phyloP scores from a whole-genome alignment of 2,888 invertebrate species.

The Eubasilissa splendida region DNA sequence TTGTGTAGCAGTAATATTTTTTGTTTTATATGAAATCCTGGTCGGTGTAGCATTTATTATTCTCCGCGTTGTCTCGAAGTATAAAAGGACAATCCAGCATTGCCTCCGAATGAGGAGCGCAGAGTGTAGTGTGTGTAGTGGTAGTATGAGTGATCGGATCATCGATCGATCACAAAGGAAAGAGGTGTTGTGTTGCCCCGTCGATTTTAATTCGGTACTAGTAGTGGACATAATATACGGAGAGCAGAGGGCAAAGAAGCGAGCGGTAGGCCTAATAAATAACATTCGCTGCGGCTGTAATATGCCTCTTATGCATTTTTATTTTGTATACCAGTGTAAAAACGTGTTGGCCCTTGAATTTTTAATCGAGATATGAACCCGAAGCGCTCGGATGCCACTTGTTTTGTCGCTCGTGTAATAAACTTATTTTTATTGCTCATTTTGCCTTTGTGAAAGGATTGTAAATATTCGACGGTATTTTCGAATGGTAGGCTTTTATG shows the following conservation, averaged over 20 bases:
- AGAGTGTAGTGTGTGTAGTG: too few relatives aligned
- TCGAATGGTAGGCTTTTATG: slow-evolving; percentile 36
- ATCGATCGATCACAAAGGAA: slow-evolving; percentile 22
- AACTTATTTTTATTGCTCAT: slow-evolving; percentile 42
- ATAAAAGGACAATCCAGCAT: too few relatives aligned
- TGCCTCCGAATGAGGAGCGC: slow-evolving; percentile 5
- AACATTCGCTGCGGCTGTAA: slow-evolving; percentile 36
- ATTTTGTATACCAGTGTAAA: slow-evolving; percentile 45
- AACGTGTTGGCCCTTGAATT: slow-evolving; percentile 50
- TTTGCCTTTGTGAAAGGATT: slow-evolving; percentile 35
- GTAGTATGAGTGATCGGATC: slow-evolving; percentile 6
- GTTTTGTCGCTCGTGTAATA: slow-evolving; percentile 43
- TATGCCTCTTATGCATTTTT: slow-evolving; percentile 41
- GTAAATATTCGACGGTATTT: slow-evolving; percentile 40
- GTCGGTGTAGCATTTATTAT: too few relatives aligned
- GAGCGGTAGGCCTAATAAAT: slow-evolving; percentile 51
- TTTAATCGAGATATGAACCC: slow-evolving; percentile 53
- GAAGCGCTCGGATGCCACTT: slow-evolving; percentile 40
- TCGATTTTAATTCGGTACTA: slow-evolving; percentile 42
- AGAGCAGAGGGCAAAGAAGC: slow-evolving; percentile 37
- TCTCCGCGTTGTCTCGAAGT: too few relatives aligned
- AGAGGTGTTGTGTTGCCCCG: slow-evolving; percentile 46
- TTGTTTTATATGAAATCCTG: too few relatives aligned
- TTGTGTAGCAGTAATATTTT: too few relatives aligned
- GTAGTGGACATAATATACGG: not conserved